A percentile compares a stretch with the other conserved stretches of the same genome.
These are phyloP conservation scores for Ptychochromis oligacanthus DNA, from an alignment of 2,113 vertebrate genomes.

Conservation along the genomic window DNA sequence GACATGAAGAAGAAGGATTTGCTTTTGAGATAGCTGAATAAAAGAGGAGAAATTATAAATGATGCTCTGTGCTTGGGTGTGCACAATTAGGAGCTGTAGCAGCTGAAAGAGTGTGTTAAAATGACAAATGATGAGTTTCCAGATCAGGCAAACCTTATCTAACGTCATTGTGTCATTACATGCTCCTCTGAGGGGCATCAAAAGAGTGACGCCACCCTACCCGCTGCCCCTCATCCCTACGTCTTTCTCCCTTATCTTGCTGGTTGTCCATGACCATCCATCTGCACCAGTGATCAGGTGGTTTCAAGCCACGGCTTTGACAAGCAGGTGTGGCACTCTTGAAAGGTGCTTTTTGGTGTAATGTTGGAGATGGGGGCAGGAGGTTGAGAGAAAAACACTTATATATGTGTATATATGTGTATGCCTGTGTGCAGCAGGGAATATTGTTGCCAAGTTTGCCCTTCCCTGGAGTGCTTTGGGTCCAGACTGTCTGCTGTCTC, in stretches of 20 bases:
- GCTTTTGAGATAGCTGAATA: background rate
- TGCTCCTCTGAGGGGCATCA: constrained; percentile 49
- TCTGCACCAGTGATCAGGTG: constrained; percentile 73
- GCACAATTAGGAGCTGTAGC: constrained; percentile 33
- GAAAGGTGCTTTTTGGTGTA: constrained; percentile 60
- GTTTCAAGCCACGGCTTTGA: constrained; percentile 54
- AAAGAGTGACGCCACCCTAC: constrained; percentile 24
- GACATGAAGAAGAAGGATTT: background rate
- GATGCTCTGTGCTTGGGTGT: constrained; percentile 18
- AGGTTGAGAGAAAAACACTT: constrained; percentile 12
- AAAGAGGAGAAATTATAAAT: constrained; percentile 35
- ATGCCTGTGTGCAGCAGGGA: background rate
- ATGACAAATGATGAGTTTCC: constrained; percentile 50
- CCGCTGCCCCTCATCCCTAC: background rate
- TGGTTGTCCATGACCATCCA: constrained; percentile 62
- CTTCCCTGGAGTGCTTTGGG: constrained; percentile 26
- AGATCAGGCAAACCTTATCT: constrained; percentile 34
- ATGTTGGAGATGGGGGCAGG: constrained; percentile 27
- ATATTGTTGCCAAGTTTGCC: constrained; percentile 29
- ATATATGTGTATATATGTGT: background rate
- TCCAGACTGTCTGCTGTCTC: constrained; percentile 45
- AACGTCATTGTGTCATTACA: constrained; percentile 36
- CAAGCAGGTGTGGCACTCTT: constrained; percentile 59
- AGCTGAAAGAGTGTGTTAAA: constrained; percentile 11
- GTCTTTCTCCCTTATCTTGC: background rate